phyloP scores from a whole-genome alignment of 1,140 invertebrate species.

The Popillia japonica region DNA sequence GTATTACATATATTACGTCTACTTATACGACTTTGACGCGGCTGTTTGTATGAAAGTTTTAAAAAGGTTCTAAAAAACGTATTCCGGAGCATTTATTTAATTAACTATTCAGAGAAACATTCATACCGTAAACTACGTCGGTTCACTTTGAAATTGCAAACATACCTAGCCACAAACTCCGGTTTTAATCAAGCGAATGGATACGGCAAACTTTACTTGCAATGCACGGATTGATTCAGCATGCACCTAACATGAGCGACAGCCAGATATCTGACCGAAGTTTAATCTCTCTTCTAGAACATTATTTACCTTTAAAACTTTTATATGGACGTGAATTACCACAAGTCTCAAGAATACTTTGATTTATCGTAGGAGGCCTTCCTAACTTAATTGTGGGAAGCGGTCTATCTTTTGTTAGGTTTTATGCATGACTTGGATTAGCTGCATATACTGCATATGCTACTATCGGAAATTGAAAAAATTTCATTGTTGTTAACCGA shows the following conservation, averaged over 20 bases:
- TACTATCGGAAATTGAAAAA: conserved; percentile 34
- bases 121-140: not conserved
- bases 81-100: not conserved
- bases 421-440: conserved; percentile 14
- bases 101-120: not conserved
- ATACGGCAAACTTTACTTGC: conserved; percentile 7
- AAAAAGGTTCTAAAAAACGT: no score
- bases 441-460: conserved; percentile 23
- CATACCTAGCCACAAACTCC: not conserved
- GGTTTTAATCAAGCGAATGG: conserved; percentile 23
- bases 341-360: conserved; percentile 17
- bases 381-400: conserved; percentile 37
- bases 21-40: no score
- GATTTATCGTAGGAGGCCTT: conserved; percentile 27
- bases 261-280: not conserved
- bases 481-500: not conserved
- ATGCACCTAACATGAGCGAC: not conserved
- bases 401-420: conserved; percentile 35
- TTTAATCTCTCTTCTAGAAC: conserved; percentile 10
- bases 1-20: no score
- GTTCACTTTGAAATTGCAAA: conserved; percentile 20
- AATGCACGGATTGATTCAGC: not conserved
- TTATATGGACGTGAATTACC: conserved; percentile 11
- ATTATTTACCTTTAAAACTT: conserved; percentile 21
- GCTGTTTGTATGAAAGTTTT: no score